A percentile compares a stretch with the other conserved stretches of the same genome.
These are phyloP conservation scores for Apodemia duryi DNA, from an alignment of 2,888 invertebrate genomes.

Conservation along the genomic window DNA sequence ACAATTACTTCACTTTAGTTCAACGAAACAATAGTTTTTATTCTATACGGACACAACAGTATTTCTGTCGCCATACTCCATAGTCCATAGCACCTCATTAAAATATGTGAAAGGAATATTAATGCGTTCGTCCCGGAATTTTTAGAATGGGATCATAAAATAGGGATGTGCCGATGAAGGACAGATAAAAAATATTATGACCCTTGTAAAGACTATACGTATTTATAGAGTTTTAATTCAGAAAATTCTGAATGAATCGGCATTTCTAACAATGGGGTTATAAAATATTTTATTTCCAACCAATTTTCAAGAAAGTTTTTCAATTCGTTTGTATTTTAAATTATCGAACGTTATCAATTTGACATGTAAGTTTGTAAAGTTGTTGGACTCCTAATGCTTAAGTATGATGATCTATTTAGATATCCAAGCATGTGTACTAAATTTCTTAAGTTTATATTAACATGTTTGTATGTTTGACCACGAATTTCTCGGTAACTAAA, in stretches of 20 bases:
- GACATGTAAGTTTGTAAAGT: too few species aligned
- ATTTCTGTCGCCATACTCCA: conserved; percentile 28
- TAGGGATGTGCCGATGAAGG: conserved; percentile 3
- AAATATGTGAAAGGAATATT: conserved; percentile 20
- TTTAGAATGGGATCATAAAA: conserved; percentile 11
- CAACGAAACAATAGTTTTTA: conserved; percentile 22
- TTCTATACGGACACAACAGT: conserved; percentile 21
- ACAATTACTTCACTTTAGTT: conserved; percentile 29
- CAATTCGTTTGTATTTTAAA: too few species aligned
- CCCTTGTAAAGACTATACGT: background rate
- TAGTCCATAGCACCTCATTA: conserved; percentile 23
- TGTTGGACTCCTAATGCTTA: too few species aligned
- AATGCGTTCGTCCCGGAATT: conserved; percentile 11
- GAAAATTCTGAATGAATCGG: background rate
- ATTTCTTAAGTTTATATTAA: too few species aligned
- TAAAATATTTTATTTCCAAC: background rate
- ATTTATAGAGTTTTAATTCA: conserved; percentile 1
- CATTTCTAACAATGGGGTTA: background rate
- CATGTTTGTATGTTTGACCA: too few species aligned
- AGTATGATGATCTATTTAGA: too few species aligned
- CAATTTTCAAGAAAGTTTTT: too few species aligned
- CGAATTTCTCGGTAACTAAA: too few species aligned
- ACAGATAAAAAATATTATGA: background rate
- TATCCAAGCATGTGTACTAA: too few species aligned
- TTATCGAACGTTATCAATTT: too few species aligned